Conservation (phyloP, 2,113 vertebrate species). For the Lepisosteus osseus region DNA sequence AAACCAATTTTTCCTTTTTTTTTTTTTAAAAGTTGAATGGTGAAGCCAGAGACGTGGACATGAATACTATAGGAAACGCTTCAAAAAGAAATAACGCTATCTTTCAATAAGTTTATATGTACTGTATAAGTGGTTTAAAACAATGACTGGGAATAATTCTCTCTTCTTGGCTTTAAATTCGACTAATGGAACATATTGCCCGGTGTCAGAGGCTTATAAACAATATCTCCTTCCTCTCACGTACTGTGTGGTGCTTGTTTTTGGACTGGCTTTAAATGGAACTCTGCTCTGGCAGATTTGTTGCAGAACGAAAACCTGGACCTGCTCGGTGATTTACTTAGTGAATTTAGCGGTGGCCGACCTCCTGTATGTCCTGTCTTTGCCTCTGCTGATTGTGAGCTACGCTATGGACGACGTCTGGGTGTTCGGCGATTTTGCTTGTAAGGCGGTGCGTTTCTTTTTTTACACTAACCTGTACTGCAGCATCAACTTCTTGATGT, state of each 20-base stretch:
- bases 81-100: too few relatives aligned
- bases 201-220: conserved; percentile 40
- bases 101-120: too few relatives aligned
- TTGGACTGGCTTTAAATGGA: conserved; percentile 51
- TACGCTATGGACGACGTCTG: conserved; percentile 38
- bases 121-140: not conserved
- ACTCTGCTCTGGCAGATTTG: conserved; percentile 41
- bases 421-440: conserved; percentile 51
- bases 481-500: conserved; percentile 54
- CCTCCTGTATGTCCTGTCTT: conserved; percentile 48
- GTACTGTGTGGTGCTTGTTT: conserved; percentile 48
- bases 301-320: conserved; percentile 35
- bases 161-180: not conserved
- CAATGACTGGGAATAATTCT: conserved; percentile 31
- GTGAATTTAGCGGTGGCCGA: conserved; percentile 53
- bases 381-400: conserved; percentile 53
- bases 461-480: conserved; percentile 55
- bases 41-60: too few relatives aligned
- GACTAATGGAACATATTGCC: conserved; percentile 32
- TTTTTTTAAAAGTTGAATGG: too few relatives aligned
- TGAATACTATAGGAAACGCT: too few relatives aligned
- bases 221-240: conserved; percentile 42
- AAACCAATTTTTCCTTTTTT: too few relatives aligned
- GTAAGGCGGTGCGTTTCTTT: conserved; percentile 48
- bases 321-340: conserved; percentile 45